phyloP scores from a whole-genome alignment of 2,888 invertebrate genomes.

The Aplocera efformata region DNA sequence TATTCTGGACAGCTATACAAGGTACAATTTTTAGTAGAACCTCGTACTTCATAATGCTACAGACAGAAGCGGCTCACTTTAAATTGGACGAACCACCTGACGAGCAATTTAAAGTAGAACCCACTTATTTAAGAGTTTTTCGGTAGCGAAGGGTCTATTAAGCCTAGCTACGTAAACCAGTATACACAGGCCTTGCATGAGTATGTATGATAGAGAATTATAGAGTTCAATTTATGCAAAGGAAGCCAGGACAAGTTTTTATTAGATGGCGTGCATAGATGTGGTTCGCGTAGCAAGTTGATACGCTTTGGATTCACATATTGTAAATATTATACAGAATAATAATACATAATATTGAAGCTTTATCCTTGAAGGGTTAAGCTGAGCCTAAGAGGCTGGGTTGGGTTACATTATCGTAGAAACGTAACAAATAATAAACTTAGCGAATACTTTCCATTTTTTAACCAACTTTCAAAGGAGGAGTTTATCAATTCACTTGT shows the following conservation, averaged over 20 bases:
- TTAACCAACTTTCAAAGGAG: too few species aligned
- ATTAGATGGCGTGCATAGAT: conserved; percentile 31
- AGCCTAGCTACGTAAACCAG: conserved; percentile 6
- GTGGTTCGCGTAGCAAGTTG: conserved; percentile 22
- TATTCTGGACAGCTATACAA: conserved; percentile 11
- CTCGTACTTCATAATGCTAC: neutral
- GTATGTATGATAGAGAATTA: conserved; percentile 30
- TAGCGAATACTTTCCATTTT: too few species aligned
- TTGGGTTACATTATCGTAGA: too few species aligned
- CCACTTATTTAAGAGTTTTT: neutral
- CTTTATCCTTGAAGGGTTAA: too few species aligned
- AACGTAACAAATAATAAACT: too few species aligned
- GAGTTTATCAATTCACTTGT: too few species aligned
- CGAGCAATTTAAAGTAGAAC: conserved; percentile 6
- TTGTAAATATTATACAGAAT: conserved; percentile 2
- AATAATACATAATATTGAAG: too few species aligned
- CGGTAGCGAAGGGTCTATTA: conserved; percentile 1
- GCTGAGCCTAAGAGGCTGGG: too few species aligned
- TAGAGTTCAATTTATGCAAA: conserved; percentile 30
- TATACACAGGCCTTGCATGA: conserved; percentile 21
- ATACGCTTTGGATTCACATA: conserved; percentile 18
- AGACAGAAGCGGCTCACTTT: conserved; percentile 3
- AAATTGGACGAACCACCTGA: conserved; percentile 2
- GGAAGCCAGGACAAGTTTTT: conserved; percentile 44
- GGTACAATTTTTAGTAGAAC: conserved; percentile 4